These are phyloP conservation scores for Himalopsyche japonica DNA, from an alignment of 2,888 invertebrate species.

Conservation along the genomic window DNA sequence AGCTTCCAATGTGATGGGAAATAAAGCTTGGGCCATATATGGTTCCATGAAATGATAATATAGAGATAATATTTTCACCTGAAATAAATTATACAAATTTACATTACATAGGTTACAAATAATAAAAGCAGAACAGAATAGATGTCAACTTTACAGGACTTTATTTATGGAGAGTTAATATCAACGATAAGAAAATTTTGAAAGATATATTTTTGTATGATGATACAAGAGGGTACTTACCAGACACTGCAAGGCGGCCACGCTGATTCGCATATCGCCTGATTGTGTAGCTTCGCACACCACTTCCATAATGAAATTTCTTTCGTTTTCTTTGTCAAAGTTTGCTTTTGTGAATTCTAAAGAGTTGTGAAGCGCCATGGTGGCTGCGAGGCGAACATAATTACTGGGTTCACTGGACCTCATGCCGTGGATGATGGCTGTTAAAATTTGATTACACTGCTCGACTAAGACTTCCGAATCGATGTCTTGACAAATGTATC, in stretches of 20 bases:
- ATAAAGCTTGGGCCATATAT: constrained; percentile 97
- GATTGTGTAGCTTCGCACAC: constrained; percentile 99
- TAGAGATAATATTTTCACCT: constrained; percentile 91
- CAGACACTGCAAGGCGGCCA: constrained; percentile 96
- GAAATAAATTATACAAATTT: constrained; percentile 34
- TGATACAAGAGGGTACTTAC: constrained; percentile 54
- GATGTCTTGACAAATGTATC: constrained; percentile 97
- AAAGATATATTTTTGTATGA: too few relatives aligned
- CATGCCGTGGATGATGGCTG: constrained; percentile 99
- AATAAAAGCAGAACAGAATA: too few relatives aligned
- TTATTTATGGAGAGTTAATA: too few relatives aligned
- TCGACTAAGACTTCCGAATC: constrained; percentile 88
- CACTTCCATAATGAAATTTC: constrained; percentile 99
- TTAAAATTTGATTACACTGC: constrained; percentile 95
- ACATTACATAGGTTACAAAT: constrained; percentile 11
- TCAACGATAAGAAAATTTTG: too few relatives aligned
- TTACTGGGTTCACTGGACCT: constrained; percentile 89
- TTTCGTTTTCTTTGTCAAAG: constrained; percentile 95
- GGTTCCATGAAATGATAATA: constrained; percentile 99
- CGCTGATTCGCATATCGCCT: constrained; percentile 86
- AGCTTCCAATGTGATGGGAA: constrained; percentile 96
- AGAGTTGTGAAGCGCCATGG: constrained; percentile 94
- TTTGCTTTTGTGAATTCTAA: constrained; percentile 98
- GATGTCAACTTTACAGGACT: too few relatives aligned
- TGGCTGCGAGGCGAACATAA: constrained; percentile 94